These are phyloP conservation scores for Philantomba maxwellii DNA, from an alignment of 2,113 vertebrate species.

Conservation along the genomic window DNA sequence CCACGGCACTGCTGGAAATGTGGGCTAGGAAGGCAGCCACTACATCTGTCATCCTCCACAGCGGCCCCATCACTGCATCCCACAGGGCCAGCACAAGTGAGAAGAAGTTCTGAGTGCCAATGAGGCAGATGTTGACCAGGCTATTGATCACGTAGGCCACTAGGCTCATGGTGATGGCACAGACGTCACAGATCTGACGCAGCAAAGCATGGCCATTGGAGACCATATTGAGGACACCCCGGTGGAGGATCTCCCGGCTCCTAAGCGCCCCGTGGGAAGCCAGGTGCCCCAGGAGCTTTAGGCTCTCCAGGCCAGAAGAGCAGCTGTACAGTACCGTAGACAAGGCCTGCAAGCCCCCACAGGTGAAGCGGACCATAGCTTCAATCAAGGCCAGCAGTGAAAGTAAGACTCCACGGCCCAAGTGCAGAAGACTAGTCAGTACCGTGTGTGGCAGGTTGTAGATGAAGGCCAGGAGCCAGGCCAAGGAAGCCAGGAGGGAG, in stretches of 20 bases:
- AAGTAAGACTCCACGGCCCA: conserved; percentile 80
- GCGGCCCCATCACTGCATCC: conserved; percentile 81
- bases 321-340: conserved; percentile 76
- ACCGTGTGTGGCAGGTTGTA: conserved; percentile 82
- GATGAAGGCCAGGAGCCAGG: conserved; percentile 81
- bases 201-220: conserved; percentile 80
- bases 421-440: conserved; percentile 70
- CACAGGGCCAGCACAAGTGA: conserved; percentile 78
- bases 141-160: conserved; percentile 92
- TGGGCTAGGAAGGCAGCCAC: conserved; percentile 83
- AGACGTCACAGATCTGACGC: conserved; percentile 84
- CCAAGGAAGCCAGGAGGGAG: conserved; percentile 81
- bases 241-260: conserved; percentile 85
- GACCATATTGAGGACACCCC: conserved; percentile 78
- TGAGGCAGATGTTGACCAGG: conserved; percentile 88
- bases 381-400: conserved; percentile 75
- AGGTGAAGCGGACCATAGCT: conserved; percentile 67
- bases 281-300: conserved; percentile 90
- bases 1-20: conserved; percentile 87
- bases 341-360: conserved; percentile 67
- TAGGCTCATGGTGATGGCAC: conserved; percentile 86
- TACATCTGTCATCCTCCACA: conserved; percentile 83
- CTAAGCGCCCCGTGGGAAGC: conserved; percentile 83
- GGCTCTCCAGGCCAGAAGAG: conserved; percentile 85
- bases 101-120: conserved; percentile 88